Evolutionary conservation across 2,113 vertebrate species (phyloP).

Genomic region (Siphamia tubifer): DNA sequence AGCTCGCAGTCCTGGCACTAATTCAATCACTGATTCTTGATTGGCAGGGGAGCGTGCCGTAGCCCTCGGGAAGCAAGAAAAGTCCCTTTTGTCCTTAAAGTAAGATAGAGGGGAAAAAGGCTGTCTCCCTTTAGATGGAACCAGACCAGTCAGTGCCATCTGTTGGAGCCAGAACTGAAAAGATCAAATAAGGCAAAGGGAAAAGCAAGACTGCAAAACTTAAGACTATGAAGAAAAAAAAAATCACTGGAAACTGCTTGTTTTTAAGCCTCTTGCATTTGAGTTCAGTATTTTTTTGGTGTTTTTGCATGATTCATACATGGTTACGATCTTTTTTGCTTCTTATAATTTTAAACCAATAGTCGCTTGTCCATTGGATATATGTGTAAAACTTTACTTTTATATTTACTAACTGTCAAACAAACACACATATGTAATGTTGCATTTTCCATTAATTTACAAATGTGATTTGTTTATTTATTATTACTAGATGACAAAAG

Average conservation of each 20-base stretch:
- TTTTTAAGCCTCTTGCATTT: not conserved
- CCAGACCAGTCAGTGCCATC: conserved; percentile 20
- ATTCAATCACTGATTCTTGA: conserved; percentile 72
- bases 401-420: too few species aligned
- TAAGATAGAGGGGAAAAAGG: conserved; percentile 27
- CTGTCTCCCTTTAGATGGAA: conserved; percentile 32
- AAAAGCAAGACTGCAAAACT: not conserved
- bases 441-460: too few species aligned
- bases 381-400: too few species aligned
- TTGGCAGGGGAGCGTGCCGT: conserved; percentile 58
- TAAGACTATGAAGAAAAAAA: not conserved
- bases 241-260: not conserved
- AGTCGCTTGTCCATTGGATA: too few species aligned
- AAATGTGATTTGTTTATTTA: too few species aligned
- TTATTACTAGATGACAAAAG: too few species aligned
- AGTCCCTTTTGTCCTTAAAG: conserved; percentile 61
- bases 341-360: too few species aligned
- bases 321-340: too few species aligned
- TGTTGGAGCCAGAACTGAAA: conserved; percentile 16
- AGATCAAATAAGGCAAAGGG: conserved; percentile 10
- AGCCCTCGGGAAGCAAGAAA: conserved; percentile 43
- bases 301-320: too few species aligned
- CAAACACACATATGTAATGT: too few species aligned
- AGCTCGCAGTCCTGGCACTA: conserved; percentile 66
- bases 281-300: not conserved